Evolutionary conservation across 1,140 invertebrate genomes (phyloP).

Genomic region (Antheraea pernyi): DNA sequence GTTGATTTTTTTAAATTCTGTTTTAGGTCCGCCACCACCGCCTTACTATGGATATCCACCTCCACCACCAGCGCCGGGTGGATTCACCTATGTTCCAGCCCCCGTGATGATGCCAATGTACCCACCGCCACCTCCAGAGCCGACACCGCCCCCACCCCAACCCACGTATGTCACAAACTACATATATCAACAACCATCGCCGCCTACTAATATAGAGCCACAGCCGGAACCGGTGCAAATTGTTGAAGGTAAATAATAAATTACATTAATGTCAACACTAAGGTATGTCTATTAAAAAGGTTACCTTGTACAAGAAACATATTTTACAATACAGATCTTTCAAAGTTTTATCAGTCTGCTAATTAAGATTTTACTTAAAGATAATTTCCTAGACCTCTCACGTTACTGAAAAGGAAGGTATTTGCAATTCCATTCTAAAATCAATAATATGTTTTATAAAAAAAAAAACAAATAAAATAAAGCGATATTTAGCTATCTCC

Average conservation of each 20-base stretch:
- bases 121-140: constrained; percentile 29
- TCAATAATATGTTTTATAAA: not conserved
- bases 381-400: too few relatives aligned
- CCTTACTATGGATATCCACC: constrained; percentile 38
- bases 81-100: constrained; percentile 48
- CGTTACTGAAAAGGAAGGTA: too few relatives aligned
- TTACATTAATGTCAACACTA: not conserved
- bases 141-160: constrained; percentile 20
- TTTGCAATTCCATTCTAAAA: not conserved
- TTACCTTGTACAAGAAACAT: too few relatives aligned
- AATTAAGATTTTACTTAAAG: too few relatives aligned
- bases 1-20: not conserved
- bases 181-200: constrained; percentile 39
- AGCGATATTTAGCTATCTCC: not conserved
- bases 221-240: constrained; percentile 34
- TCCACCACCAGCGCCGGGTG: constrained; percentile 38
- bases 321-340: too few relatives aligned
- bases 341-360: too few relatives aligned
- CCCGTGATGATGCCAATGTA: constrained; percentile 60
- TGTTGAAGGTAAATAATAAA: constrained; percentile 37
- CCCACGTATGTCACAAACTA: constrained; percentile 43
- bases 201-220: constrained; percentile 4
- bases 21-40: constrained; percentile 41
- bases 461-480: not conserved
- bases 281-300: too few relatives aligned